These are phyloP conservation scores for Phalacrocorax carbo DNA, from an alignment of 2,113 vertebrate genomes.

Conservation along the genomic window DNA sequence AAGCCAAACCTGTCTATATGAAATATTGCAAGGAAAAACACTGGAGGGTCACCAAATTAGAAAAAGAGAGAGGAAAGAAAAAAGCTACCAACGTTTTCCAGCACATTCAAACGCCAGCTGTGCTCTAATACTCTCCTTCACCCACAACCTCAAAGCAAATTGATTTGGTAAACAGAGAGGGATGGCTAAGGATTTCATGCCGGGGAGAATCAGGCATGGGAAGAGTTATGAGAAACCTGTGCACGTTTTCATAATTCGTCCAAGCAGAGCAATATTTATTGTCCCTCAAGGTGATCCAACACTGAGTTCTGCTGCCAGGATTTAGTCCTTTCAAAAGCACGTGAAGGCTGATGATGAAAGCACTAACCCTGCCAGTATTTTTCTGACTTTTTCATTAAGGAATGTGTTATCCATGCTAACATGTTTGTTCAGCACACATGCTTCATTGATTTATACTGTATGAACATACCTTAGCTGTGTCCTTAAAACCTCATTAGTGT, in stretches of 20 bases:
- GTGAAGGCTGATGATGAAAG: not conserved
- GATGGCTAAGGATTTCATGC: not conserved
- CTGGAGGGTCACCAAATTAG: not conserved
- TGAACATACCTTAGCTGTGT: not conserved
- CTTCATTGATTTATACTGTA: not conserved
- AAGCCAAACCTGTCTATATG: slow-evolving; percentile 10
- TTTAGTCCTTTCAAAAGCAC: not conserved
- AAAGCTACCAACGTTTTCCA: not conserved
- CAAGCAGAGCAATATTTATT: not conserved
- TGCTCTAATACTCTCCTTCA: not conserved
- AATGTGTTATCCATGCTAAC: not conserved
- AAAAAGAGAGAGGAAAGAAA: not conserved
- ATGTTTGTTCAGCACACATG: not conserved
- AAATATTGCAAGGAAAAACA: not conserved
- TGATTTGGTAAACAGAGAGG: not conserved
- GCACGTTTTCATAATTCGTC: not conserved
- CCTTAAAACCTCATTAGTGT: not conserved
- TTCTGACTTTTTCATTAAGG: not conserved
- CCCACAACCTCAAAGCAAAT: not conserved
- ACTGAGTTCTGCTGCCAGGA: not conserved
- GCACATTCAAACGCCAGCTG: not conserved
- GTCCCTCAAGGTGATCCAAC: not conserved
- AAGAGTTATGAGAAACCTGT: not conserved
- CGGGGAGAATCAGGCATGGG: not conserved
- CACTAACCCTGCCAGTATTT: not conserved